Evolutionary conservation across 2,888 invertebrate genomes (phyloP), one percentile per base, ranked within the genome.

Genomic region (Diaphora mendica): DNA sequence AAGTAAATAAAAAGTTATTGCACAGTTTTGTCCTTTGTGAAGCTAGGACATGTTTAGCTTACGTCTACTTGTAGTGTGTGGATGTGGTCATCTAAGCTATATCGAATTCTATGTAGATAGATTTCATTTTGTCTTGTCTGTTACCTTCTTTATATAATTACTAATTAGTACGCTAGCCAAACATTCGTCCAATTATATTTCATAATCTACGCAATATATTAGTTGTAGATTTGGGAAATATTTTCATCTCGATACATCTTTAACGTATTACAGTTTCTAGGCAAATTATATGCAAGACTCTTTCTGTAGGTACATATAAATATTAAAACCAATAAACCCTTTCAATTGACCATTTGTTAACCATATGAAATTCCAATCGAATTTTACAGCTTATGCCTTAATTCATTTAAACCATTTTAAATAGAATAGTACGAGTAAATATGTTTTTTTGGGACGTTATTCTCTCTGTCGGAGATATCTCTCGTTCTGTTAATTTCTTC

Each of bases 1-100:
- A 71, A 79, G 76, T 78, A 85, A 81, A 76, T 79, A 70, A 79
- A 42, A 26, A 62, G 81, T 82, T 82, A 81, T 77, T 76, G 75
- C 84, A 83, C 84, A 71, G 62, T 72, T 81, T 79, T 71, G 59
- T 69, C 77, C 71, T 64, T 78, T 77, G 51, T 39, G 39, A 72
- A 68, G 66, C 73, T 77, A 42, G 15, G 64, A 78, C 55, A 79
- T 83, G 78, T 74, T 84, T 81, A 79, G 82, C 78, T 79, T 84
- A 77, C 84, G 84, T 79, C 71, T 42, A 68, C 72, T 23, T 1
- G 39, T 59, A 26, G 30, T 39, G 30, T 26, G 35, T 39, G 8
- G 70, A 73, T 65, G 15, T 69, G 82, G 77, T 74, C 77, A 72
- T 71, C 62, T 70, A 35, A 68, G 68, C 65, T 51, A 39, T 65